Conservation (phyloP, 2,888 invertebrate genomes). For the Catocala nupta region DNA sequence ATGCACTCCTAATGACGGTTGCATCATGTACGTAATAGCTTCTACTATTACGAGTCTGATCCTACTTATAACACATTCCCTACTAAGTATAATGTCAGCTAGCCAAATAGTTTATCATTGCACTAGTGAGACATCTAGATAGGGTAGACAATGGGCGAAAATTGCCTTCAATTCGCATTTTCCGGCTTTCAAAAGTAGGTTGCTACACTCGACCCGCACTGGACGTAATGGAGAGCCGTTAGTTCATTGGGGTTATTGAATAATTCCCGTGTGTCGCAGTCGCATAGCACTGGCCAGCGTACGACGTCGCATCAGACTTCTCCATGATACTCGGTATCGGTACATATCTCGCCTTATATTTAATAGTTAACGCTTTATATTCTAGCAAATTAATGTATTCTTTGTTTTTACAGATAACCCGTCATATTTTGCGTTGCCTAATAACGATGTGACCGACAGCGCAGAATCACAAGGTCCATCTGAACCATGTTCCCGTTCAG, state of each 20-base stretch:
- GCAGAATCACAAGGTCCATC: slow-evolving; percentile 71
- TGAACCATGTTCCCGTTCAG: slow-evolving; percentile 89
- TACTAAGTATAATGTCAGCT: slow-evolving; percentile 23
- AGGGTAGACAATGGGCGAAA: slow-evolving; percentile 76
- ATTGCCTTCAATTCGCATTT: slow-evolving; percentile 86
- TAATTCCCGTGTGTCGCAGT: slow-evolving; percentile 77
- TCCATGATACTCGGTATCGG: slow-evolving; percentile 64
- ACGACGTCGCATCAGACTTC: slow-evolving; percentile 49
- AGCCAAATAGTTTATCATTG: slow-evolving; percentile 46
- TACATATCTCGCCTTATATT: slow-evolving; percentile 19
- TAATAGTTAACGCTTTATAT: not conserved
- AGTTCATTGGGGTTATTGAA: slow-evolving; percentile 85
- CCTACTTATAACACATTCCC: slow-evolving; percentile 10
- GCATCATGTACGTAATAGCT: slow-evolving; percentile 8
- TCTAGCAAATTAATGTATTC: not conserved
- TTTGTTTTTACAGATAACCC: slow-evolving; percentile 89
- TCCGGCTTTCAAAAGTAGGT: slow-evolving; percentile 85
- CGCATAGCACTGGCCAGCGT: slow-evolving; percentile 56
- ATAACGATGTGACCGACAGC: slow-evolving; percentile 79
- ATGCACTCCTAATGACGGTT: slow-evolving; percentile 4
- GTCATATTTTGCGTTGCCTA: slow-evolving; percentile 91
- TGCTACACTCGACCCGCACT: slow-evolving; percentile 75
- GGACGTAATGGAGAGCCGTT: slow-evolving; percentile 83
- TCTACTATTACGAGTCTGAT: slow-evolving; percentile 7
- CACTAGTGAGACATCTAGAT: slow-evolving; percentile 53